Conservation (phyloP, 2,888 invertebrate species). For the Nephrocerus scutellatus region DNA sequence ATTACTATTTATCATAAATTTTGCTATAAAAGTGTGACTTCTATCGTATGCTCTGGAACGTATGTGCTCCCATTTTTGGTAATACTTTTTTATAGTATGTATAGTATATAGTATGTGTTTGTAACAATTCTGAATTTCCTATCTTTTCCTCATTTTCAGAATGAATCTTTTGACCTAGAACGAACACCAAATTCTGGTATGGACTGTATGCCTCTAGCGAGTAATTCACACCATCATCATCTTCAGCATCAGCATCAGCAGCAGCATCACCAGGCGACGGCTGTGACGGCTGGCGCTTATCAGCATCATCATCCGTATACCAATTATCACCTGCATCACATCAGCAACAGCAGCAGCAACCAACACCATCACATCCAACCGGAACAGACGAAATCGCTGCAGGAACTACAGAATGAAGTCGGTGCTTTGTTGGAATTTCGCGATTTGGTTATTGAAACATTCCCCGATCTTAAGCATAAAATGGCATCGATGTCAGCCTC, state of each 20-base stretch:
- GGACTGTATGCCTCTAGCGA: slow-evolving; percentile 81
- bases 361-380: slow-evolving; percentile 66
- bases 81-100: no score
- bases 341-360: slow-evolving; percentile 50
- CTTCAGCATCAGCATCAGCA: slow-evolving; percentile 28
- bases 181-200: no score
- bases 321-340: slow-evolving; percentile 34
- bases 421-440: slow-evolving; percentile 84
- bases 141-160: slow-evolving; percentile 25
- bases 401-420: slow-evolving; percentile 91
- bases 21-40: no score
- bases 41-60: no score
- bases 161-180: slow-evolving; percentile 36
- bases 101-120: no score
- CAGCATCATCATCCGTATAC: slow-evolving; percentile 39
- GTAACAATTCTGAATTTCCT: no score
- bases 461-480: slow-evolving; percentile 83
- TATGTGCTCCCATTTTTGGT: no score
- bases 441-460: slow-evolving; percentile 90
- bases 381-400: slow-evolving; percentile 85
- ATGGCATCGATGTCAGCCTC: slow-evolving; percentile 61
- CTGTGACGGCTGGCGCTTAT: no score
- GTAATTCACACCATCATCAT: slow-evolving; percentile 42
- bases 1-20: no score
- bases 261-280: slow-evolving; percentile 35